Percentiles rank a stretch among this genome's conserved stretches.
phyloP scores from a whole-genome alignment of 2,888 invertebrate species.

The Drosophila demipolita region DNA sequence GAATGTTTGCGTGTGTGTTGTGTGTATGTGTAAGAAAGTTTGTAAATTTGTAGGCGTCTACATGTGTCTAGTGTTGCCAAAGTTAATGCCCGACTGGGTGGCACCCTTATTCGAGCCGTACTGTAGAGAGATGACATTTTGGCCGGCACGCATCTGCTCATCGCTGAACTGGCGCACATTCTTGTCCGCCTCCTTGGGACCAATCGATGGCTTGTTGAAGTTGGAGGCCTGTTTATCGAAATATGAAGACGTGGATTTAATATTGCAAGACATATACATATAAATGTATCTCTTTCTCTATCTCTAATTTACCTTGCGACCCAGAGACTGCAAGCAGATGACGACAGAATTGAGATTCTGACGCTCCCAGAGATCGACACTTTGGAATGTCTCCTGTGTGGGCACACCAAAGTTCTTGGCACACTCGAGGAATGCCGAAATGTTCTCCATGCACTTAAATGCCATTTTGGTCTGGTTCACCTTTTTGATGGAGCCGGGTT shows the following conservation, averaged over 20 bases:
- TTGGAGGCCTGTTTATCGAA: conserved; percentile 89
- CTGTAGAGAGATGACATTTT: conserved; percentile 96
- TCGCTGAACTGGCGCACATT: conserved; percentile 97
- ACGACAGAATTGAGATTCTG: conserved; percentile 98
- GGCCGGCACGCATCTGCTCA: conserved; percentile 96
- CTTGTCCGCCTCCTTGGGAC: conserved; percentile 98
- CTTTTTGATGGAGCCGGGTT: conserved; percentile 95
- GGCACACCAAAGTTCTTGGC: conserved; percentile 95
- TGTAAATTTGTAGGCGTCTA: conserved; percentile 86
- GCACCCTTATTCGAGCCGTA: conserved; percentile 99
- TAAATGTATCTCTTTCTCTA: not conserved
- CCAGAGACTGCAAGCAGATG: conserved; percentile 96
- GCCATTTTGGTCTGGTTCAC: conserved; percentile 96
- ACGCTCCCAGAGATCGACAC: conserved; percentile 98
- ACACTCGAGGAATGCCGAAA: conserved; percentile 95
- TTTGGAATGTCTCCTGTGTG: conserved; percentile 97
- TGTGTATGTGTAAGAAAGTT: conserved; percentile 3
- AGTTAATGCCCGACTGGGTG: conserved; percentile 97
- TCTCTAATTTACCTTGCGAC: conserved; percentile 91
- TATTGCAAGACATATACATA: not conserved
- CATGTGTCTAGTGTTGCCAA: conserved; percentile 99
- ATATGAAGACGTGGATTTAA: conserved; percentile 47
- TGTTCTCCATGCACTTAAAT: conserved; percentile 99
- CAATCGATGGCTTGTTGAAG: conserved; percentile 94
- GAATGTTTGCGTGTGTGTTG: conserved; percentile 51